Base-by-base conservation (phyloP, 2,888 invertebrate species). In the Himalopsyche anomala region DNA sequence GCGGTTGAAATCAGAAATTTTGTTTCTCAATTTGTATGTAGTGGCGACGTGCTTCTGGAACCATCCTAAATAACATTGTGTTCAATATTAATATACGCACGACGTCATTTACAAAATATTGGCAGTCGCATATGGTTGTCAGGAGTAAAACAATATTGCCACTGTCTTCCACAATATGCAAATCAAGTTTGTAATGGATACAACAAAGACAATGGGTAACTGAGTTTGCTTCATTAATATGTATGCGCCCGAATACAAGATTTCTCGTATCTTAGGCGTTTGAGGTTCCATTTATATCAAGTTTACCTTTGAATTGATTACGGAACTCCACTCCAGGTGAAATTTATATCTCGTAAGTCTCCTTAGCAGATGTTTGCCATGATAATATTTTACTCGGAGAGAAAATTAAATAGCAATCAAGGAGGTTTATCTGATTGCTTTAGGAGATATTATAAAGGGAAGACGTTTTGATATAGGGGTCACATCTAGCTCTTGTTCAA, bases 221-320 rank as follows among this genome's bases (percentile, higher is more conserved):
- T 55, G 36, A 55, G 51, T 84, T 84, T 40, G 51, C 28, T 69
- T 84, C 79, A 84, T 84, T 79, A 84, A 84, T 84, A 84, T 84
- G 84, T 51, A 84, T 79, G 80, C 45, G 45, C 36, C 28, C 28
- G 42, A 42, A 81, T 81, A 45, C 81, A 54, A 81, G 81, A 81
- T 81, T 36, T 54, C 36, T 81, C 81, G 42, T 17, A 19, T 81
- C 45, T 81, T 51, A 42, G 36, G 54, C 28, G 42, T 81, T 45
- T 36, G 51, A 5, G 81, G 81, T 11, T 45, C 81, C 81, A 51
- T 45, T 81, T 81, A 45, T 28, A 51, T 15, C 19, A 19, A 42
- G 45, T 81, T 81, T 81, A 54, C 81, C 54, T 81, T 81, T 81
- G 81, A 81, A 74, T 74, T 74, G 74, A 74, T 74, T 74, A 74